A percentile compares a stretch with the other conserved stretches of the same genome.
Conservation (phyloP, 2,113 vertebrate genomes). For the Microcebus lehilahytsara region DNA sequence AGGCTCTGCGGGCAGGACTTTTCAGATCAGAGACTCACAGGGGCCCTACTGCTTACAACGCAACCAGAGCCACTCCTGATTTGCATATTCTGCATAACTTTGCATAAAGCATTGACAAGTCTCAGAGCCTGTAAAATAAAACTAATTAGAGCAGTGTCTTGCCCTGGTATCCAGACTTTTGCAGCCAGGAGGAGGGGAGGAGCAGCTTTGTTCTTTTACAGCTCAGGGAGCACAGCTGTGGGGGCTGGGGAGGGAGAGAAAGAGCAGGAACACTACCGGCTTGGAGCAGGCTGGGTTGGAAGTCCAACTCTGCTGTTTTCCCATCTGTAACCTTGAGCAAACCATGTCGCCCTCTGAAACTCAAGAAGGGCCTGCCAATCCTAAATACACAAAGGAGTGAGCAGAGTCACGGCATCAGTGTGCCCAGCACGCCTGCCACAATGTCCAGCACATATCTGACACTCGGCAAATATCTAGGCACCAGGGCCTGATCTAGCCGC, state of each 20-base stretch:
- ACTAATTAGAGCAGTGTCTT: slow-evolving; percentile 52
- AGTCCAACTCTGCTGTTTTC: not conserved
- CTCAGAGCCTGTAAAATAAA: slow-evolving; percentile 49
- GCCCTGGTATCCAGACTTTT: not conserved
- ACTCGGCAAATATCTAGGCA: not conserved
- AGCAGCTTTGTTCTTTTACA: not conserved
- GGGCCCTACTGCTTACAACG: not conserved
- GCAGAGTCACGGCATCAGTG: not conserved
- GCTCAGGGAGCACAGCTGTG: not conserved
- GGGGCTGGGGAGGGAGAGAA: not conserved
- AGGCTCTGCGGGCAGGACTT: not conserved
- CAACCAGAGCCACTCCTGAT: not conserved
- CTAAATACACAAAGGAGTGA: not conserved
- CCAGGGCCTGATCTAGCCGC: accelerated
- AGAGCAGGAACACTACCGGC: too few species aligned
- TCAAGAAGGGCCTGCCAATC: too few species aligned
- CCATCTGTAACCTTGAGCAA: not conserved
- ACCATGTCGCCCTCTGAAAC: not conserved
- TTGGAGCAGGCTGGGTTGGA: not conserved
- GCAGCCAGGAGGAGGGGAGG: not conserved
- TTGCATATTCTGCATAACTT: slow-evolving; percentile 75
- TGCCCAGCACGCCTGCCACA: not conserved
- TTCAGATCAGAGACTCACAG: slow-evolving; percentile 5
- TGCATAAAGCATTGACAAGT: slow-evolving; percentile 71
- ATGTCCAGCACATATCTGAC: not conserved